Conservation (phyloP, 2,888 invertebrate genomes). For the Carabus problematicus region DNA sequence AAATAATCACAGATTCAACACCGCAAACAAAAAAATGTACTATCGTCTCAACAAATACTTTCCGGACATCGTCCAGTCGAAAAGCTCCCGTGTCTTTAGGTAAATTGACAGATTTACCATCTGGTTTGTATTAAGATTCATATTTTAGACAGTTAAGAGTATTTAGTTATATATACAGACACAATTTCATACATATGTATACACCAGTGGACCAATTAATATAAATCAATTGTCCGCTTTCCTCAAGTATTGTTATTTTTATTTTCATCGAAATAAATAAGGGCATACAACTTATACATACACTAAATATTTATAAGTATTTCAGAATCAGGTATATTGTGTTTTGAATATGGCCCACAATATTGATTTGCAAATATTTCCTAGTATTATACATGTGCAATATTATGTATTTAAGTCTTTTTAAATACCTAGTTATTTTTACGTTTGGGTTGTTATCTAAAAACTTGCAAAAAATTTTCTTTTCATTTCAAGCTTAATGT, state of each 20-base stretch:
- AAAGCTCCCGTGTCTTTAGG: slow-evolving; percentile 56
- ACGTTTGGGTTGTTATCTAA: slow-evolving; percentile 1
- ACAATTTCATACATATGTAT: neutral
- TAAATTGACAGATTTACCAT: slow-evolving; percentile 77
- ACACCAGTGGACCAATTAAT: neutral
- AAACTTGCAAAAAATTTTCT: neutral
- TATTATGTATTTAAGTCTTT: slow-evolving; percentile 38
- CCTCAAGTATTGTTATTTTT: neutral
- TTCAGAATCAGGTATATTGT: neutral
- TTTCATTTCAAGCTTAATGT: slow-evolving; percentile 2
- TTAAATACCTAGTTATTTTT: slow-evolving; percentile 31
- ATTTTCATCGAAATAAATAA: neutral
- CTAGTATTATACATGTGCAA: slow-evolving; percentile 36
- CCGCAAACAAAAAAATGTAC: slow-evolving; percentile 55
- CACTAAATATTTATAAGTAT: neutral
- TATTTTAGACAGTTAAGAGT: neutral
- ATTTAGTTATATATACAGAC: slow-evolving; percentile 7
- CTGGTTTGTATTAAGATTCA: slow-evolving; percentile 69
- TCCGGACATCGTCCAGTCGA: slow-evolving; percentile 21
- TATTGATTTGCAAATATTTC: neutral
- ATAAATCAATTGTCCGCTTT: neutral
- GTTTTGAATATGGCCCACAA: neutral
- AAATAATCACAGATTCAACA: slow-evolving; percentile 55
- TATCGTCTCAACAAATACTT: slow-evolving; percentile 53
- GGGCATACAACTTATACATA: neutral